Evolutionary conservation across 1,140 invertebrate species (phyloP).

Genomic region (Rhopalosiphum padi): DNA sequence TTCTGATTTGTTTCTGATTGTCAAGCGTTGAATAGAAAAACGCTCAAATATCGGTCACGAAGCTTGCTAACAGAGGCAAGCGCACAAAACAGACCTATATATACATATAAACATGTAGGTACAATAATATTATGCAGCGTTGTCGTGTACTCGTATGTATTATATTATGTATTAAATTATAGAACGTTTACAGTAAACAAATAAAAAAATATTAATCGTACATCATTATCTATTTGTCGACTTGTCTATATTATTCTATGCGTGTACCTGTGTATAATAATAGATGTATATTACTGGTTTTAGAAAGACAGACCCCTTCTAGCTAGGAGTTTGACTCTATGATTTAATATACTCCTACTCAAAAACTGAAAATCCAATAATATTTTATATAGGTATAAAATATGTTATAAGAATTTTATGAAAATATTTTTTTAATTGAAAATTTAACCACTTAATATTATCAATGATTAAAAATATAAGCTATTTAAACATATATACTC

Average conservation of each 20-base stretch:
- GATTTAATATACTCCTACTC: background rate
- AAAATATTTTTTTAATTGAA: too few relatives aligned
- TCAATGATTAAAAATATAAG: too few relatives aligned
- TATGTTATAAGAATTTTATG: too few relatives aligned
- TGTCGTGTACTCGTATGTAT: background rate
- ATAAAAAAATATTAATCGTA: background rate
- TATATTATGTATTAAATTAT: background rate
- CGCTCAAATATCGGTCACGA: background rate
- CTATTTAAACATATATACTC: too few relatives aligned
- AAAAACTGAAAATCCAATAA: too few relatives aligned
- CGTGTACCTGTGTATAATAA: background rate
- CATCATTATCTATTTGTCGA: background rate
- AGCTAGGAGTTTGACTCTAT: background rate
- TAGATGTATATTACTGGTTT: background rate
- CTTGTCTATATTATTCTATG: background rate
- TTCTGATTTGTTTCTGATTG: conserved; percentile 8
- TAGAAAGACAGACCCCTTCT: background rate
- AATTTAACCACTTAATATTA: too few relatives aligned
- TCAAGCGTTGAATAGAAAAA: conserved; percentile 10
- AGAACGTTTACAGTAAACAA: background rate
- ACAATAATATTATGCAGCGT: background rate
- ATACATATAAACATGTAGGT: background rate
- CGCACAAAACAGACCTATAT: background rate
- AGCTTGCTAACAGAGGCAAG: background rate
- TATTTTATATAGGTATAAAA: too few relatives aligned